Evolutionary conservation across 2,888 invertebrate species (phyloP).

Genomic region (Callyntrura guangdongensis): DNA sequence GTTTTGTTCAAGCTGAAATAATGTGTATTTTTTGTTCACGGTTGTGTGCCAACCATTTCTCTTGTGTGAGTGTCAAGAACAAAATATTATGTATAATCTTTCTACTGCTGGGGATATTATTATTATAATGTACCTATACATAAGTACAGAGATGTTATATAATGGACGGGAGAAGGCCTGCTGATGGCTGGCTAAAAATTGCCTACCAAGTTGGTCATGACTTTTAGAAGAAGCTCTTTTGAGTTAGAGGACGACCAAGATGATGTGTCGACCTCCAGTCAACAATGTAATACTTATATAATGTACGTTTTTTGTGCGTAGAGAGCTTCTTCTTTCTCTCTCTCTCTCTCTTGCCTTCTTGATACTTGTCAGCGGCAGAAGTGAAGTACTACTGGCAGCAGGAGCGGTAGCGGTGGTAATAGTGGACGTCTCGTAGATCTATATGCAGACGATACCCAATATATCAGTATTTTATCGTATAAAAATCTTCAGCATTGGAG

Average conservation of each 20-base stretch:
- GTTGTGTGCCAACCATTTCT: conserved; percentile 64
- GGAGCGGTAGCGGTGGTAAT: not conserved
- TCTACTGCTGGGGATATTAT: not conserved
- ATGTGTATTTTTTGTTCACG: conserved; percentile 66
- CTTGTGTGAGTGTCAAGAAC: conserved; percentile 51
- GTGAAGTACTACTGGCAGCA: conserved; percentile 27
- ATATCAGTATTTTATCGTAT: conserved; percentile 17
- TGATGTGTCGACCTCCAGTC: conserved; percentile 77
- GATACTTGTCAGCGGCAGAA: conserved; percentile 60
- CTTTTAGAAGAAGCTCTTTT: conserved; percentile 46
- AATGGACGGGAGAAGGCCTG: not conserved
- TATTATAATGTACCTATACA: not conserved
- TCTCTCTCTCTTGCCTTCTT: conserved; percentile 26
- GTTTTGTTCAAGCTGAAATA: conserved; percentile 69
- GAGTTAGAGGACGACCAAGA: conserved; percentile 43
- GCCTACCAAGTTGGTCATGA: conserved; percentile 58
- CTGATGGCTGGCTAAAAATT: not conserved
- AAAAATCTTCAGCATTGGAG: conserved; percentile 38
- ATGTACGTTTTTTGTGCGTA: conserved; percentile 28
- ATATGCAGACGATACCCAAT: not conserved
- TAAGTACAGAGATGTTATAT: not conserved
- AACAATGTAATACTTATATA: conserved; percentile 63
- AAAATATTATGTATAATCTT: conserved; percentile 30
- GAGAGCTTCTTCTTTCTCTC: conserved; percentile 1
- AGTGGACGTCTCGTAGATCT: no score